Base-by-base conservation (phyloP, 2,888 invertebrate species). In the Lysandra bellargus region DNA sequence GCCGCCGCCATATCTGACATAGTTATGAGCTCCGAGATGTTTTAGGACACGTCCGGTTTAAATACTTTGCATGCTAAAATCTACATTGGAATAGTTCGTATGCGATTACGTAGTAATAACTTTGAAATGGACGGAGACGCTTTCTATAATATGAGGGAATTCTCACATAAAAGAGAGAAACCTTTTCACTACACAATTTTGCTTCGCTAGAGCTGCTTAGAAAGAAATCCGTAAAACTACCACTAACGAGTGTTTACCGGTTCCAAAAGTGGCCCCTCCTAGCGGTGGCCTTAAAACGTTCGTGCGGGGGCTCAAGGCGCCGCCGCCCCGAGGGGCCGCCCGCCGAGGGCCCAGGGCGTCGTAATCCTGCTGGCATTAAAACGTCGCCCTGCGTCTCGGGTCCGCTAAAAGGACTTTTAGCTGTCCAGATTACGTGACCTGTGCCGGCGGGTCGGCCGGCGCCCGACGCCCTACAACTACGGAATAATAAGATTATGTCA, bases 161-260 rank as follows among this genome's bases (percentile, higher is more conserved):
- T 64, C 30, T 9, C 9, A 64, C 64, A 30, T 64, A 64, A 64
- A 64, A 64, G 3, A 9, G 9, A 14, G 30, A 23, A 30, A 64
- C 23, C 64, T 64, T 23, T 64, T 64, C 4, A 64, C 30, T 30
- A 30, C 30, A 64, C 30, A 12, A 64, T 64, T 64, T 64, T 30
- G 12, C 64, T 12, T 23, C 23, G 64, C 12, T 0, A 4, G 12
- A 61, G 33, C 33, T 69, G 33, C 69, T 69, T 69, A 69, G 69
- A 69, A 37, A 33, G 69, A 17, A 69, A 37, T 69, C 69, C 33
- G 69, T 69, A 69, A 69, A 69, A 69, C 69, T 69, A 69, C 69
- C 33, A 69, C 69, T 69, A 69, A 69, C 69, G 33, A 69, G 33
- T 69, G 69, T 69, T 69, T 69, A 69, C 33, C 33, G 14, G 4